phyloP scores from a whole-genome alignment of 2,888 invertebrate species.

The Mimas tiliae region DNA sequence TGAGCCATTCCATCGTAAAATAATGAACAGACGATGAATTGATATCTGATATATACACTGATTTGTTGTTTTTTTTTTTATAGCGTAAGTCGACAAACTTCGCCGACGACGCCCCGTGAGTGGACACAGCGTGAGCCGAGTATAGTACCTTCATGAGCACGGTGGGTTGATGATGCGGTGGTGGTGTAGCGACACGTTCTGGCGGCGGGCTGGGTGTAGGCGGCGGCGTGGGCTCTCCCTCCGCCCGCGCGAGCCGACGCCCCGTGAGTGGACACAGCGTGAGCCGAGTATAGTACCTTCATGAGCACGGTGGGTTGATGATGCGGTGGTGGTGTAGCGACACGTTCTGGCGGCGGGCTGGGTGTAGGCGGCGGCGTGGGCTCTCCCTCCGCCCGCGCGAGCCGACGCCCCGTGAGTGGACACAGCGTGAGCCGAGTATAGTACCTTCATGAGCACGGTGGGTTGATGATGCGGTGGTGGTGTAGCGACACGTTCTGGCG shows the following conservation, averaged over 20 bases:
- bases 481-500: slow-evolving; percentile 61
- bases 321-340: slow-evolving; percentile 49
- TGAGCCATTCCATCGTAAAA: too few species aligned
- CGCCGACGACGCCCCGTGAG: too few species aligned
- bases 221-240: slow-evolving; percentile 86
- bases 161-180: slow-evolving; percentile 44
- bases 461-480: slow-evolving; percentile 44
- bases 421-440: too few species aligned
- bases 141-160: slow-evolving; percentile 80
- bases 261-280: too few species aligned
- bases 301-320: slow-evolving; percentile 64
- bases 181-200: slow-evolving; percentile 58
- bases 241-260: slow-evolving; percentile 85
- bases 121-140: too few species aligned
- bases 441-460: slow-evolving; percentile 76
- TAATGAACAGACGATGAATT: too few species aligned
- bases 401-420: too few species aligned
- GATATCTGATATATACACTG: too few species aligned
- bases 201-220: slow-evolving; percentile 79
- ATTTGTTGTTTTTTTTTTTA: too few species aligned
- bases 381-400: slow-evolving; percentile 86
- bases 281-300: too few species aligned
- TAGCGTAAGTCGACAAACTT: too few species aligned
- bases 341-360: slow-evolving; percentile 67
- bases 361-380: slow-evolving; percentile 85